A percentile compares a stretch with the other conserved stretches of the same genome.
Conservation (phyloP, 2,797 vertebrate species). For the Rhincodon typus region DNA sequence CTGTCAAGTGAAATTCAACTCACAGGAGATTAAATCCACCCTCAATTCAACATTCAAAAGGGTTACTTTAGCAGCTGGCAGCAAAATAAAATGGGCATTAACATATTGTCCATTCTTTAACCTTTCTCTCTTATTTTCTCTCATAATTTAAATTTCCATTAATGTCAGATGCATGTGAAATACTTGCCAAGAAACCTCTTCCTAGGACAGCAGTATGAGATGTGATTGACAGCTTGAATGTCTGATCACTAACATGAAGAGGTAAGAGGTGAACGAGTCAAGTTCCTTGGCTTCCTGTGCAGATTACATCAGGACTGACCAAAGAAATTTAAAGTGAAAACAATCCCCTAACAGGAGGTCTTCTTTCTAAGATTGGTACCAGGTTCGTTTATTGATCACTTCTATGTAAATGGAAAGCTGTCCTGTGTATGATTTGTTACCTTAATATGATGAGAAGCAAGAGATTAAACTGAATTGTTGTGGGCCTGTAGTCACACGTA, state of each 20-base stretch:
- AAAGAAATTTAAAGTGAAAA: background rate
- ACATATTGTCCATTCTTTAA: background rate
- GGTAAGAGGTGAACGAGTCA: background rate
- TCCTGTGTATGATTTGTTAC: background rate
- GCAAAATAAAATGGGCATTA: background rate
- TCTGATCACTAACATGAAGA: background rate
- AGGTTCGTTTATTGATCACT: background rate
- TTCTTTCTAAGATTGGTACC: background rate
- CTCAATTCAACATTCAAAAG: background rate
- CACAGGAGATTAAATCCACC: background rate
- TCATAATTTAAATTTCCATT: background rate
- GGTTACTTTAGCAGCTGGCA: background rate
- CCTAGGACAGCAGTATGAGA: background rate
- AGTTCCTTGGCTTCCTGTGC: background rate
- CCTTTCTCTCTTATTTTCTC: background rate
- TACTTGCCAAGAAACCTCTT: background rate
- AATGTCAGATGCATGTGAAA: background rate
- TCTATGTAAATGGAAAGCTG: background rate
- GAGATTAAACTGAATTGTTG: background rate
- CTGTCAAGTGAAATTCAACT: background rate
- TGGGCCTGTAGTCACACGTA: too few species aligned
- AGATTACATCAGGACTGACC: background rate
- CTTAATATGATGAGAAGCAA: background rate
- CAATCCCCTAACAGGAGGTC: background rate
- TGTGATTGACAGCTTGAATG: background rate